phyloP scores from a whole-genome alignment of 2,888 invertebrate species.

The Sarcophaga subvicina region DNA sequence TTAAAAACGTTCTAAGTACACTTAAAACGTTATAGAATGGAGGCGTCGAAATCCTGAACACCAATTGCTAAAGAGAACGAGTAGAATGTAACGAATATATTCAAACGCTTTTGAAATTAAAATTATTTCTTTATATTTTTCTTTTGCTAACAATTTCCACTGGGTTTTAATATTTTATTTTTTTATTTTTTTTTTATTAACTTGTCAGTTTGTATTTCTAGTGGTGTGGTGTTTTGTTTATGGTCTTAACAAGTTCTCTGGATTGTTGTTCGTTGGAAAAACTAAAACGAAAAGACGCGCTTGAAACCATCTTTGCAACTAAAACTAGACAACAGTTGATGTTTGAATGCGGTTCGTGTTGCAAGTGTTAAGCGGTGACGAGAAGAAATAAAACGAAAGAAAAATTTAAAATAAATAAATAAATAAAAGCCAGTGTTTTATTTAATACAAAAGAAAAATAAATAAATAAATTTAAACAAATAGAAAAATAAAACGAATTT shows the following conservation, averaged over 20 bases:
- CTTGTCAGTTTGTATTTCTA: constrained; percentile 44
- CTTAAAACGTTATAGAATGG: too few relatives aligned
- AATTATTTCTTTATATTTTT: constrained; percentile 1
- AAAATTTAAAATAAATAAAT: constrained; percentile 30
- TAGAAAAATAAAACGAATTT: background rate
- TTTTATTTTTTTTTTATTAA: background rate
- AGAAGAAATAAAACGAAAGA: constrained; percentile 17
- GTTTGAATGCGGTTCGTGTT: constrained; percentile 77
- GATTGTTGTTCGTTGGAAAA: constrained; percentile 44
- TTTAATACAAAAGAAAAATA: constrained; percentile 10
- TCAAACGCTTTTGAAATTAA: background rate
- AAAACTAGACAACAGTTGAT: constrained; percentile 73
- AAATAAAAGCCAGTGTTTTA: constrained; percentile 28
- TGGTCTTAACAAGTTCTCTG: constrained; percentile 61
- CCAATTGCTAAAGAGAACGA: too few relatives aligned
- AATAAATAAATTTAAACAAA: constrained; percentile 13
- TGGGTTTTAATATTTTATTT: background rate
- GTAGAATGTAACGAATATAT: too few relatives aligned
- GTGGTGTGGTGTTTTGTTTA: constrained; percentile 29
- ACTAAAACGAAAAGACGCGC: constrained; percentile 48
- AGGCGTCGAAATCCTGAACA: too few relatives aligned
- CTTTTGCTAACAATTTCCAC: background rate
- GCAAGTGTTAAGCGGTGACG: constrained; percentile 70
- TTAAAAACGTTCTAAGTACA: too few relatives aligned
- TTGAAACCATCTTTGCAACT: constrained; percentile 65